Evolutionary conservation across 1,140 invertebrate species (phyloP), one percentile per base, ranked within the genome.

Genomic region (Drosophila prosaltans): DNA sequence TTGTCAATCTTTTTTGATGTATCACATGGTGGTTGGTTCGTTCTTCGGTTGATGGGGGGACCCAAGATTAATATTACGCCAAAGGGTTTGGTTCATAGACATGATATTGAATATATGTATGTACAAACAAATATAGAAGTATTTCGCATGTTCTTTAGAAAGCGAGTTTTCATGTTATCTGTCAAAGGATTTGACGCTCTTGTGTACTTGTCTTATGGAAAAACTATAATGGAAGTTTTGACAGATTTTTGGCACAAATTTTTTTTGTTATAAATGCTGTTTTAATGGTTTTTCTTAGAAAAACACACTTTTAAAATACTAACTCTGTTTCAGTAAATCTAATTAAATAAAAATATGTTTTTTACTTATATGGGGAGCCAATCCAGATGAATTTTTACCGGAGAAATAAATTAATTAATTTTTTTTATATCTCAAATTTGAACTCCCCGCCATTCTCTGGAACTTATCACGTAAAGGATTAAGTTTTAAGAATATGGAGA

Each of bases 1-100:
- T 84, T 88, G 84, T 89, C 84, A 88, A 89, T 88, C 81, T 74
- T 74, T 70, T 78, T 78, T 88, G 84, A 88, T 89, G 84, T 74
- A 89, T 88, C 61, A 70, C 71, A 74, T 16, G 54, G 45, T 51
- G 45, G 45, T 51, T 51, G 45, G 45, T 51, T 51, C 21, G 21
- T 24, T 26, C 24, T 8, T 26, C 2, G 8, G 21, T 51, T 51
- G 21, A 3, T 26, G 21, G 63, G 41, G 24, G 43, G 11, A 65
- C 68, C 40, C 45, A 61, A 81, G 81, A 80, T 84, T 85, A 79
- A 86, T 88, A 86, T 88, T 77, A 72, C 9, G 66, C 48, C 26
- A 72, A 84, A 84, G 74, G 80, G 80, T 72, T 86, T 6, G 8
- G 45, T 51, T 26, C 21, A 51, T 51, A 51, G 45, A 51, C 45